Percentiles rank a stretch among this genome's conserved stretches.
Evolutionary conservation across 2,888 invertebrate species (phyloP).

Genomic region (Chymomyza caudatula): DNA sequence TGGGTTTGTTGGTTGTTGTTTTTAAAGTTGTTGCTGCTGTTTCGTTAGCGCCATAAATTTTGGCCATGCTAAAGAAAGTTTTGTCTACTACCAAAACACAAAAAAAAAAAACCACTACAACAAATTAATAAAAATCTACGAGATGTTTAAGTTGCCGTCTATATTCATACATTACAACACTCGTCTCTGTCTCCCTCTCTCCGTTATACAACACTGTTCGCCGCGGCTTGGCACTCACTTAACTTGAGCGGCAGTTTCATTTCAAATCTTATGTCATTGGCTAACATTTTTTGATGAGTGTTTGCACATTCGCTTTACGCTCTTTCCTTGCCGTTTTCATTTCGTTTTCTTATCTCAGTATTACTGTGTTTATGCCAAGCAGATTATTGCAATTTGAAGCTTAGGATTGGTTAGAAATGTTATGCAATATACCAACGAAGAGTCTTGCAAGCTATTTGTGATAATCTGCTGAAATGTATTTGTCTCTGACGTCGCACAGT

Average conservation of each 20-base stretch:
- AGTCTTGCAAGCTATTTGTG: too few species aligned
- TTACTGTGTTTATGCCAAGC: neutral
- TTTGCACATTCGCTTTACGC: neutral
- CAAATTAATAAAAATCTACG: neutral
- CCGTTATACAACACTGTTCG: too few species aligned
- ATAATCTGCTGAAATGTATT: too few species aligned
- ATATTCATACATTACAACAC: neutral
- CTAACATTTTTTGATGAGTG: neutral
- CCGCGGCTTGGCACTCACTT: neutral
- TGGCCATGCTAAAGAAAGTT: slow-evolving; percentile 23
- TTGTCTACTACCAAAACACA: neutral
- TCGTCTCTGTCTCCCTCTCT: neutral
- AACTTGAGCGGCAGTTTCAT: neutral
- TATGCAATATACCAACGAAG: neutral
- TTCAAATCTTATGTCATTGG: neutral
- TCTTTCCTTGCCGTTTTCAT: neutral
- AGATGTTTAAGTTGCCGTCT: neutral
- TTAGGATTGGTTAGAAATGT: neutral
- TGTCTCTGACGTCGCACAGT: too few species aligned
- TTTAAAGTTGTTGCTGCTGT: slow-evolving; percentile 13
- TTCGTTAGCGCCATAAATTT: slow-evolving; percentile 49
- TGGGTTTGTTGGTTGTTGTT: neutral
- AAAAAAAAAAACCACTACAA: neutral
- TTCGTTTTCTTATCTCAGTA: slow-evolving; percentile 12
- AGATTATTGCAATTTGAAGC: neutral